phyloP scores from a whole-genome alignment of 2,888 invertebrate species.

The Heliconius ismenius region DNA sequence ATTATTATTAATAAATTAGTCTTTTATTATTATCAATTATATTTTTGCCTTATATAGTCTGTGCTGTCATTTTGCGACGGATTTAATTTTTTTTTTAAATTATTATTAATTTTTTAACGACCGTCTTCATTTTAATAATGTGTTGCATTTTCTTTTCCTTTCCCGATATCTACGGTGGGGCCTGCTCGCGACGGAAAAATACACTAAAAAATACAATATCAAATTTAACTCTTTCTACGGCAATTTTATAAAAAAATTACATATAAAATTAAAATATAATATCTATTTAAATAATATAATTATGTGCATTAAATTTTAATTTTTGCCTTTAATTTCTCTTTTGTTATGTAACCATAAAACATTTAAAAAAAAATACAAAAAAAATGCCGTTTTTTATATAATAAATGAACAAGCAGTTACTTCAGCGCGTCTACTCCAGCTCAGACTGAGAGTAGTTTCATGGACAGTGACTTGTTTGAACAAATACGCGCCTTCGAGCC shows the following conservation, averaged over 20 bases:
- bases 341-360: too few species aligned
- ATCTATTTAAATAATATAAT: too few species aligned
- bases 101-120: constrained; percentile 54
- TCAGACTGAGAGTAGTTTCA: constrained; percentile 63
- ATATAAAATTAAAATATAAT: too few species aligned
- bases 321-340: too few species aligned
- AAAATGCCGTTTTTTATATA: not conserved
- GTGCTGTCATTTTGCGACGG: constrained; percentile 79
- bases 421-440: constrained; percentile 69
- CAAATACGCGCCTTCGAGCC: constrained; percentile 73
- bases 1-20: not conserved
- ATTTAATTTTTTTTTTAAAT: constrained; percentile 46
- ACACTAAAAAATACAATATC: not conserved
- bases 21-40: constrained; percentile 33
- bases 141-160: constrained; percentile 82
- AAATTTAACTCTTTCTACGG: not conserved
- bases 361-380: not conserved
- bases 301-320: too few species aligned
- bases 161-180: constrained; percentile 64
- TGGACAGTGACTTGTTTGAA: constrained; percentile 75
- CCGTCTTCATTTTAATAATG: constrained; percentile 66
- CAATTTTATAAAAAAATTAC: not conserved
- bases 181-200: constrained; percentile 42
- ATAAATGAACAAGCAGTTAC: constrained; percentile 57
- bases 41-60: constrained; percentile 65